These are phyloP conservation scores for Lasioglossum leucozonium DNA, from an alignment of 2,888 invertebrate genomes.

Conservation along the genomic window DNA sequence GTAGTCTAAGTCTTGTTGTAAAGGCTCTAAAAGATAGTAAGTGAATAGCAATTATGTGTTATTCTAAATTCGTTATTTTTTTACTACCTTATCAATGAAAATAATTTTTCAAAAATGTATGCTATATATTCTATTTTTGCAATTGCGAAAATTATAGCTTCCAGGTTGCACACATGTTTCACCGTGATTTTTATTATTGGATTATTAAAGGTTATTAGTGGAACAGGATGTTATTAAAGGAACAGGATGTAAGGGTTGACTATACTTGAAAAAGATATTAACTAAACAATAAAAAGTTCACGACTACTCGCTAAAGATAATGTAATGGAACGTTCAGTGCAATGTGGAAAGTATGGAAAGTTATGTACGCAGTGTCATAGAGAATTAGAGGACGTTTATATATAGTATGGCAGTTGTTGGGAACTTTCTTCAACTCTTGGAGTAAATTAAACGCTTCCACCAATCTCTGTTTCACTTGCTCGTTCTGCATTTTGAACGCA, in stretches of 20 bases:
- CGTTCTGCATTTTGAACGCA: background rate
- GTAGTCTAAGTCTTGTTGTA: too few species aligned
- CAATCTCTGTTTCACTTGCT: background rate
- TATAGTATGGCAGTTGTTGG: background rate
- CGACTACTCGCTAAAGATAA: background rate
- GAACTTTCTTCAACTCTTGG: background rate
- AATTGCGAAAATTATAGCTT: background rate
- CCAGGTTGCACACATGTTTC: background rate
- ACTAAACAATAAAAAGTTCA: background rate
- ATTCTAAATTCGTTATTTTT: background rate
- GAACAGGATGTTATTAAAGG: too few species aligned
- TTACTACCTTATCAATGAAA: background rate
- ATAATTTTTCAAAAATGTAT: background rate
- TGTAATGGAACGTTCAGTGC: background rate
- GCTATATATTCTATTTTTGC: background rate
- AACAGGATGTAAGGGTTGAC: background rate
- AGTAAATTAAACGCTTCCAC: conserved; percentile 6
- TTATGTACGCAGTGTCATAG: background rate
- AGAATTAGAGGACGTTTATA: conserved; percentile 15
- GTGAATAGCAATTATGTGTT: too few species aligned
- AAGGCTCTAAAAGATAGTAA: background rate
- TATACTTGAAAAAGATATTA: background rate
- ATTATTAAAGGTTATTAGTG: too few species aligned
- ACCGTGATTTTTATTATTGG: too few species aligned
- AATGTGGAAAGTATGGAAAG: background rate